Evolutionary conservation across 2,888 invertebrate species (phyloP).

Genomic region (Axea sp.): DNA sequence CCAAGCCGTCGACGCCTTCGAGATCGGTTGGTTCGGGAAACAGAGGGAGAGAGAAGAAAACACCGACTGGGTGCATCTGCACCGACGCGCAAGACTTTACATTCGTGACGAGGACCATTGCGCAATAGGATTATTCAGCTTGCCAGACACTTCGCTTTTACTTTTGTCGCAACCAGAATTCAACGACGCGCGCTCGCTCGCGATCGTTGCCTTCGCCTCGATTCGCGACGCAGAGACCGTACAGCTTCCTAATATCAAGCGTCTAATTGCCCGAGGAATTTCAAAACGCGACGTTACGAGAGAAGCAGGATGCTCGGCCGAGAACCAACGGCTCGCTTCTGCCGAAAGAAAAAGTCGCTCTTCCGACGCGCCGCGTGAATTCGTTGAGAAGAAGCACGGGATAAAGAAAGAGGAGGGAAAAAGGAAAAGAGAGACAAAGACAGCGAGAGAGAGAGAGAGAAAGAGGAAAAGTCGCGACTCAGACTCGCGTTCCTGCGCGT

Average conservation of each 20-base stretch:
- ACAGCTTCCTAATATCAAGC: slow-evolving; percentile 35
- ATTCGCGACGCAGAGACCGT: slow-evolving; percentile 20
- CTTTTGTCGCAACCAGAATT: slow-evolving; percentile 58
- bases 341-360: too few relatives aligned
- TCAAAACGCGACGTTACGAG: neutral
- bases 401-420: too few relatives aligned
- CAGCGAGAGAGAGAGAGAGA: too few relatives aligned
- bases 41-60: slow-evolving; percentile 21
- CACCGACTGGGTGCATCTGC: slow-evolving; percentile 13
- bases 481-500: neutral
- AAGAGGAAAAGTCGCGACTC: too few relatives aligned
- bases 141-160: slow-evolving; percentile 45
- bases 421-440: too few relatives aligned
- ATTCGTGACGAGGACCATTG: slow-evolving; percentile 54
- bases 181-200: slow-evolving; percentile 23
- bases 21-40: too few relatives aligned
- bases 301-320: neutral
- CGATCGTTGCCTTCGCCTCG: slow-evolving; percentile 56
- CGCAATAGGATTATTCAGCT: slow-evolving; percentile 61
- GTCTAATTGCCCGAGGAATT: too few relatives aligned
- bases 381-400: too few relatives aligned
- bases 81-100: slow-evolving; percentile 48
- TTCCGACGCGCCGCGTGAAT: too few relatives aligned
- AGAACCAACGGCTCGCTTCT: too few relatives aligned
- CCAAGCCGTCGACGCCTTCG: too few relatives aligned